Evolutionary conservation across 2,113 vertebrate genomes (phyloP).

Genomic region (human): DNA sequence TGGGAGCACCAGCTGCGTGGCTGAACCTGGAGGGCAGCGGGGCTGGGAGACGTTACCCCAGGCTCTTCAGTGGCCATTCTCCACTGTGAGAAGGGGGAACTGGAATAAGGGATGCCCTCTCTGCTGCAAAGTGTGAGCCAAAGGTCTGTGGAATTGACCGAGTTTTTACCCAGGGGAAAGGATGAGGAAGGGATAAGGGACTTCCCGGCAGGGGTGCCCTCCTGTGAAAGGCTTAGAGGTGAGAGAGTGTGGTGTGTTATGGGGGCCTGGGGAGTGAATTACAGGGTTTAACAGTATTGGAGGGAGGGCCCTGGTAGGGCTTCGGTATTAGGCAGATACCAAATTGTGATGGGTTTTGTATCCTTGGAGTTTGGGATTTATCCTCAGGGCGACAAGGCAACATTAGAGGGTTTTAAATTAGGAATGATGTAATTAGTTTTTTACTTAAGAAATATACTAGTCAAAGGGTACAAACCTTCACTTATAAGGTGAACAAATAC

Average conservation of each 20-base stretch:
- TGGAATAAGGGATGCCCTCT: not conserved
- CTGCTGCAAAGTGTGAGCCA: not conserved
- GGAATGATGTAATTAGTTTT: not conserved
- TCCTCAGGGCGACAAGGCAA: not conserved
- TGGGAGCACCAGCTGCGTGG: not conserved
- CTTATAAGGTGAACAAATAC: too few species aligned
- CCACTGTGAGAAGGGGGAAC: not conserved
- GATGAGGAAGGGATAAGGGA: too few species aligned
- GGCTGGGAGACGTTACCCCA: not conserved
- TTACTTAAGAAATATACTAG: not conserved
- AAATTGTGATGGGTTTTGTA: not conserved
- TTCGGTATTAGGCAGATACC: not conserved
- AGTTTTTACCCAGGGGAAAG: not conserved
- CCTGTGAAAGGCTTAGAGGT: too few species aligned
- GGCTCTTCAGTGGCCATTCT: not conserved
- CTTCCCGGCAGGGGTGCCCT: not conserved
- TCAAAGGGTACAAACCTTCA: not conserved
- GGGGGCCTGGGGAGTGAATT: not conserved
- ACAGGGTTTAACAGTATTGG: not conserved
- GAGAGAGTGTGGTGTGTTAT: too few species aligned
- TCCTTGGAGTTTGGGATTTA: not conserved
- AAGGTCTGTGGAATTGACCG: too few species aligned
- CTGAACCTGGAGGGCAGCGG: not conserved
- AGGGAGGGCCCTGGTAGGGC: not conserved
- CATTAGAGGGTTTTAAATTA: not conserved